Evolutionary conservation across 2,797 vertebrate genomes (phyloP), one percentile per base, ranked within the genome.

Genomic region (Lithobates pipiens): DNA sequence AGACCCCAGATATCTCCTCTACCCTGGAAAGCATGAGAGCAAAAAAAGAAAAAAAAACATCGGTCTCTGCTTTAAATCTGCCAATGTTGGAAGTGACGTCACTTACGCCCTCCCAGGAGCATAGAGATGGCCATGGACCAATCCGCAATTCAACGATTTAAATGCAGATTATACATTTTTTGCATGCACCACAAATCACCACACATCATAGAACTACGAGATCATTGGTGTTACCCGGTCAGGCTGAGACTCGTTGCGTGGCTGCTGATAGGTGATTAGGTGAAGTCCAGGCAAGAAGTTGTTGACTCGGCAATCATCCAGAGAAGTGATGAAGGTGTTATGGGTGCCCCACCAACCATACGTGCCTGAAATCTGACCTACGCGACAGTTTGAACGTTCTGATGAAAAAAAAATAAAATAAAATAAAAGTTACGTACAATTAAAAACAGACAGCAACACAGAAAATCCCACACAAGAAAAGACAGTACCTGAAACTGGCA

Each of bases 211-310:
- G 5, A 71, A 18, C 27, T 27, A 21, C 36, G 16, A 9, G n/a
- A 69, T 34, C 9, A 39, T 39, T 39, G 6, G 39, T 23, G 91
- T 91, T 89, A 98, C 97, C 97, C 98, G 96, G 93, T 98, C 97
- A 0, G 97, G 97, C 93, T 98, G 97, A 85, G 97, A 98, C 89
- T 96, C 92, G 68, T 98, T 98, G 91, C 96, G 96, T 1, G 96
- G 97, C 91, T 98, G 96, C 93, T 97, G 96, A 93, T 96, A 98
- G 90, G 96, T 98, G 91, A 98, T 96, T 91, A 97, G 95, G 93
- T 98, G 97, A 90, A 98, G 95, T 93, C 97, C 97, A 79, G 97
- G 97, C 91, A 97, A 93, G 94, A 96, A 97, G 93, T 96, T 97
- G 92, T 96, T 95, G 88, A 94, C 96, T 91, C 96, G 94, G 88